Evolutionary conservation across 2,797 vertebrate genomes (phyloP).

Genomic region (Pseudochromis fuscus): DNA sequence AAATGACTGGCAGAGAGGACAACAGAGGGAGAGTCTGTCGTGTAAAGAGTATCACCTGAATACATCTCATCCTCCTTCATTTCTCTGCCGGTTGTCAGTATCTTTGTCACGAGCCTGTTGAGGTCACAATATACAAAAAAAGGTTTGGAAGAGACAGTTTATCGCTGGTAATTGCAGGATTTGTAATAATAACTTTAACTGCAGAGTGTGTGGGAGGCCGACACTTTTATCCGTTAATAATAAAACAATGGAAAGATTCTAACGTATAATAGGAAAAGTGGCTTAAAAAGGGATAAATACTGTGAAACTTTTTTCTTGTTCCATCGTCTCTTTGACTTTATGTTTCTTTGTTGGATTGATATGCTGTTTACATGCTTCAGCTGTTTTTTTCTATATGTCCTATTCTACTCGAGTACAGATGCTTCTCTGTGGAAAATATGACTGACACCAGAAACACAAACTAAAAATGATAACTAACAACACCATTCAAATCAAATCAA

Average conservation of each 20-base stretch:
- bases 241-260: slow-evolving; percentile 5
- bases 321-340: not conserved
- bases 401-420: too few relatives aligned
- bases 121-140: slow-evolving; percentile 29
- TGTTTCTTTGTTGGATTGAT: not conserved
- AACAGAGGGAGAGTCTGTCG: not conserved
- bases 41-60: not conserved
- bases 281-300: not conserved
- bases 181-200: slow-evolving; percentile 20
- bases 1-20: not conserved
- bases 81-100: not conserved
- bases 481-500: too few relatives aligned
- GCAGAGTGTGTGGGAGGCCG: slow-evolving; percentile 20
- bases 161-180: slow-evolving; percentile 47
- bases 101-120: not conserved
- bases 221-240: slow-evolving; percentile 1
- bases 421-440: too few relatives aligned
- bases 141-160: slow-evolving; percentile 15
- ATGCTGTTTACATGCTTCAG: not conserved
- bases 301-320: not conserved
- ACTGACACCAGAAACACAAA: too few relatives aligned
- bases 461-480: too few relatives aligned
- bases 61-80: not conserved
- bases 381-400: too few relatives aligned
- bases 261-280: not conserved